Conservation (phyloP, 23 tunicate species). For the Halocynthia aurantium region DNA sequence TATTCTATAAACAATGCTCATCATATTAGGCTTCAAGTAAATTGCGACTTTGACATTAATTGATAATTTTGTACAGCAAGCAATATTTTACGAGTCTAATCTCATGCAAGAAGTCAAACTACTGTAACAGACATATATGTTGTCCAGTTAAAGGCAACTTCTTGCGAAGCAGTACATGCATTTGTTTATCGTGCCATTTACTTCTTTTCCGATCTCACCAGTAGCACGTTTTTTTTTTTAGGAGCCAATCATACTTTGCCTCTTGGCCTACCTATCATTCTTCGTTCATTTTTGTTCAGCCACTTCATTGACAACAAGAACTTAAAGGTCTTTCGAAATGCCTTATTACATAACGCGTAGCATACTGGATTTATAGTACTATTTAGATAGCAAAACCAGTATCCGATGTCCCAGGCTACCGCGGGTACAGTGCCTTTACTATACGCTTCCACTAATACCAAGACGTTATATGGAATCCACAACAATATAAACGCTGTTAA, state of each 20-base stretch:
- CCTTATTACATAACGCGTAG: constrained; percentile 86
- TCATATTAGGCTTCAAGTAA: no score
- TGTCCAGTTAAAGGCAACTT: no score
- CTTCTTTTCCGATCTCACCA: no score
- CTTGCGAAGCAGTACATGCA: no score
- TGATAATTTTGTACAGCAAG: no score
- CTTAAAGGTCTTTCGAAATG: constrained; percentile 61
- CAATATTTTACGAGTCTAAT: no score
- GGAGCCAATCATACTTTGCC: background rate
- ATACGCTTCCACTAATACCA: constrained; percentile 68
- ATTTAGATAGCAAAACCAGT: constrained; percentile 94
- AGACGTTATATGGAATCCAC: constrained; percentile 91
- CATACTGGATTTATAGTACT: constrained; percentile 91
- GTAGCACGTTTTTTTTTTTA: background rate
- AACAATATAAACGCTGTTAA: constrained; percentile 77
- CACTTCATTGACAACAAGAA: constrained; percentile 51
- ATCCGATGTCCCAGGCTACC: constrained; percentile 77
- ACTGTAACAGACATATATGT: no score
- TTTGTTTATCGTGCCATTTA: no score
- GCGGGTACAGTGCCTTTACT: constrained; percentile 40
- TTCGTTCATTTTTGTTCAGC: constrained; percentile 9
- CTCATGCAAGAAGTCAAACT: no score
- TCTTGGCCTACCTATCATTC: constrained; percentile 8
- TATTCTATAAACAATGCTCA: no score
- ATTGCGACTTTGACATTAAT: no score